Evolutionary conservation across 1,140 invertebrate genomes (phyloP).

Genomic region (Dermatophagoides farinae): DNA sequence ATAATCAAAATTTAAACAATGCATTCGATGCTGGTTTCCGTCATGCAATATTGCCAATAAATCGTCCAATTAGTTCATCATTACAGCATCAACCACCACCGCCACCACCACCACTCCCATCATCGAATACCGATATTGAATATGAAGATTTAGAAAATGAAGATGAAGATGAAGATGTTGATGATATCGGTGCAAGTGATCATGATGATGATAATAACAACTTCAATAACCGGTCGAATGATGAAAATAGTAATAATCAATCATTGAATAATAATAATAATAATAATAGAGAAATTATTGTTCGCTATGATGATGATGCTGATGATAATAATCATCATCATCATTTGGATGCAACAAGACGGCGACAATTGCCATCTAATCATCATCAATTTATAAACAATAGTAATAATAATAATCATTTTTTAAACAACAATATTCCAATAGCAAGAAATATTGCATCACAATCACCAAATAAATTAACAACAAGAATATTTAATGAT

Average conservation of each 20-base stretch:
- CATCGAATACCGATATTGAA: not conserved
- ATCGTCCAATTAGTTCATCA: not conserved
- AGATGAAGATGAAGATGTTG: not conserved
- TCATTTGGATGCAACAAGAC: not conserved
- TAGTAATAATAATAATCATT: not conserved
- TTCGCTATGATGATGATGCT: slow-evolving; percentile 1
- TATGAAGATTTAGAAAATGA: slow-evolving; percentile 4
- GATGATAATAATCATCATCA: not conserved
- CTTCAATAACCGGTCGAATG: not conserved
- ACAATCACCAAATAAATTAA: too few relatives aligned
- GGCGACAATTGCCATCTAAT: not conserved
- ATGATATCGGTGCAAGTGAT: not conserved
- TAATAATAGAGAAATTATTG: not conserved
- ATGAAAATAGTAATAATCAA: not conserved
- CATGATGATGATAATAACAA: not conserved
- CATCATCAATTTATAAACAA: not conserved
- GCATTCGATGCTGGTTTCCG: not conserved
- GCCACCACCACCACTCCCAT: not conserved
- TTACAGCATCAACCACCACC: not conserved
- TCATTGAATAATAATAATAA: not conserved
- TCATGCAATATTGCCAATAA: not conserved
- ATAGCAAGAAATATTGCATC: too few relatives aligned
- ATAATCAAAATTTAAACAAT: not conserved
- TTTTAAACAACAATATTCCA: too few relatives aligned
- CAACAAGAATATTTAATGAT: too few relatives aligned